These are phyloP conservation scores for Orchesella cincta DNA, from an alignment of 1,140 invertebrate species.

Conservation along the genomic window DNA sequence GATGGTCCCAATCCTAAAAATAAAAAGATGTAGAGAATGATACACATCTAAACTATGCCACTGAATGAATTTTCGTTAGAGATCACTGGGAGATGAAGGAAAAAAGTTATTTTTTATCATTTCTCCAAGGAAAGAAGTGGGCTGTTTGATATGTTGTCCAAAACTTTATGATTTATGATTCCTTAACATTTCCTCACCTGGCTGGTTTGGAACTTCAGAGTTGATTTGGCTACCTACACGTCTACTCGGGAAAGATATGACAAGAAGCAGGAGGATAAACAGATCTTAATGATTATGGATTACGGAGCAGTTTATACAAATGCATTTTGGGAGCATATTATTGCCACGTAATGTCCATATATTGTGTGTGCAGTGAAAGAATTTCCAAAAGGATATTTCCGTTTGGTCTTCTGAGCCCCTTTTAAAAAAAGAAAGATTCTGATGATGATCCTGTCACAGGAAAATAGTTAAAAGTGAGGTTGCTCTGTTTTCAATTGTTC, in stretches of 20 bases:
- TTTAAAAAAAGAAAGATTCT: background rate
- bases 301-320: conserved; percentile 14
- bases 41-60: conserved; percentile 10
- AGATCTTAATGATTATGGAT: conserved; percentile 26
- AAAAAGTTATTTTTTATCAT: conserved; percentile 3
- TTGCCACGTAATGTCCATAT: background rate
- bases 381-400: background rate
- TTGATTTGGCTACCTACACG: background rate
- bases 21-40: background rate
- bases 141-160: conserved; percentile 11
- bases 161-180: conserved; percentile 25
- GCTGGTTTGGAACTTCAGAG: background rate
- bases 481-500: conserved; percentile 30
- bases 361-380: background rate
- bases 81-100: background rate
- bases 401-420: background rate
- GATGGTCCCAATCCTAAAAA: too few species aligned
- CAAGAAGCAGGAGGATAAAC: background rate
- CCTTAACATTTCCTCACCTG: conserved; percentile 25
- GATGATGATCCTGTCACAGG: conserved; percentile 23
- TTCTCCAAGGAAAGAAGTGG: conserved; percentile 14
- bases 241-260: background rate
- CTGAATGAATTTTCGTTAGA: background rate
- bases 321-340: background rate
- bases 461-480: conserved; percentile 11